Conservation (phyloP, 92 coral and sea anemone species). For the Micromussa lordhowensis region DNA sequence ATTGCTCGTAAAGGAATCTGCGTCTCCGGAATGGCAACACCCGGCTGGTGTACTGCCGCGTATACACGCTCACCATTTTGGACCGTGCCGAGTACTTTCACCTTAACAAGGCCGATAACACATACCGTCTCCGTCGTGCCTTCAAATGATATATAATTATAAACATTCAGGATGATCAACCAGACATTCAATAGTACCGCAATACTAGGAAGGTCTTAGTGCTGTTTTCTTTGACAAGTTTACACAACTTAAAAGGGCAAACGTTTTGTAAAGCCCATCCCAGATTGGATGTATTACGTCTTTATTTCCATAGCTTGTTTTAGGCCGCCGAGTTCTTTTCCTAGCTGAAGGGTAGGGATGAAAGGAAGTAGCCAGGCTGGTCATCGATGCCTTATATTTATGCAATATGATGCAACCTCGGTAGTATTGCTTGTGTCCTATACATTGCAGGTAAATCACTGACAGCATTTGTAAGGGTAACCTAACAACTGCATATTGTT, state of each 20-base stretch:
- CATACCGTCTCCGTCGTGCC: slow-evolving; percentile 90
- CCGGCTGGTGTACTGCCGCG: slow-evolving; percentile 85
- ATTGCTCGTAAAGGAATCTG: slow-evolving; percentile 77
- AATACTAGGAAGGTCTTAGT: not conserved
- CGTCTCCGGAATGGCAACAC: slow-evolving; percentile 93
- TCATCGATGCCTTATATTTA: not conserved
- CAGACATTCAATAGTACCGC: not conserved
- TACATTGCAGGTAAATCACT: not conserved
- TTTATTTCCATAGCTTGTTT: no score
- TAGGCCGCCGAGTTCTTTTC: not conserved
- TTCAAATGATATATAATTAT: not conserved
- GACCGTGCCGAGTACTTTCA: slow-evolving; percentile 90
- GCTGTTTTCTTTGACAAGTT: not conserved
- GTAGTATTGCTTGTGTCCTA: not conserved
- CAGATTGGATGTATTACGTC: not conserved
- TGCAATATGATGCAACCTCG: not conserved
- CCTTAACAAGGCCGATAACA: slow-evolving; percentile 91
- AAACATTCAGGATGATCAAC: not conserved
- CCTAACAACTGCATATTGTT: not conserved
- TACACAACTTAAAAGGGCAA: not conserved
- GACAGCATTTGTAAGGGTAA: not conserved
- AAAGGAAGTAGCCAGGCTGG: not conserved
- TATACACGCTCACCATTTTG: slow-evolving; percentile 94
- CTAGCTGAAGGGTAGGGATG: not conserved
- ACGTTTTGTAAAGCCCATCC: not conserved